phyloP scores from a whole-genome alignment of 2,888 invertebrate species.

The Cerceris ruficornis region DNA sequence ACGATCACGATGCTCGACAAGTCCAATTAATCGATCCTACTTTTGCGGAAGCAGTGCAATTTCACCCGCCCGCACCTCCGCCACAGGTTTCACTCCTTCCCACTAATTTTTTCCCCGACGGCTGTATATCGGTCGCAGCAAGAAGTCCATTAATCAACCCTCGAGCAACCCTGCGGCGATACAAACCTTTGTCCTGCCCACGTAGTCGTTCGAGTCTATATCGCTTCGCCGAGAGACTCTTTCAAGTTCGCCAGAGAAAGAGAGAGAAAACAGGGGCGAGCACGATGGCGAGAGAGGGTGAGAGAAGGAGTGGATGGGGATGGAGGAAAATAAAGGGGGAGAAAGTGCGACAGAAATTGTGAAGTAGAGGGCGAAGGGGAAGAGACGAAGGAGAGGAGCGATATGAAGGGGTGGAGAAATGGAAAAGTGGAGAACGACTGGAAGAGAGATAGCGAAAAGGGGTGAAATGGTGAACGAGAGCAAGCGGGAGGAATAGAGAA shows the following conservation, averaged over 20 bases:
- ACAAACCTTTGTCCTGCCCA: constrained; percentile 38
- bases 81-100: not conserved
- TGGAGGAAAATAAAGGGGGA: too few relatives aligned
- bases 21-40: constrained; percentile 73
- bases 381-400: not conserved
- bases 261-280: not conserved
- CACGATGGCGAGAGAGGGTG: not conserved
- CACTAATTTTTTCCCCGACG: constrained; percentile 45
- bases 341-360: too few relatives aligned
- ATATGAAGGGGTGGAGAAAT: not conserved
- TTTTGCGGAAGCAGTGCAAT: constrained; percentile 57
- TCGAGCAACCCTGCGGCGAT: constrained; percentile 40
- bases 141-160: constrained; percentile 75
- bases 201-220: constrained; percentile 17
- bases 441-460: constrained; percentile 1
- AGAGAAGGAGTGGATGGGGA: too few relatives aligned
- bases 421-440: too few relatives aligned
- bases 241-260: constrained; percentile 18
- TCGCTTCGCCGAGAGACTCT: constrained; percentile 15
- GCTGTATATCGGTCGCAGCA: constrained; percentile 66
- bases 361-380: too few relatives aligned
- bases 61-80: constrained; percentile 3
- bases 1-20: constrained; percentile 49
- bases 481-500: not conserved
- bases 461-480: not conserved